phyloP scores from a whole-genome alignment of 2,113 vertebrate species.

The Oreochromis tanganicae region DNA sequence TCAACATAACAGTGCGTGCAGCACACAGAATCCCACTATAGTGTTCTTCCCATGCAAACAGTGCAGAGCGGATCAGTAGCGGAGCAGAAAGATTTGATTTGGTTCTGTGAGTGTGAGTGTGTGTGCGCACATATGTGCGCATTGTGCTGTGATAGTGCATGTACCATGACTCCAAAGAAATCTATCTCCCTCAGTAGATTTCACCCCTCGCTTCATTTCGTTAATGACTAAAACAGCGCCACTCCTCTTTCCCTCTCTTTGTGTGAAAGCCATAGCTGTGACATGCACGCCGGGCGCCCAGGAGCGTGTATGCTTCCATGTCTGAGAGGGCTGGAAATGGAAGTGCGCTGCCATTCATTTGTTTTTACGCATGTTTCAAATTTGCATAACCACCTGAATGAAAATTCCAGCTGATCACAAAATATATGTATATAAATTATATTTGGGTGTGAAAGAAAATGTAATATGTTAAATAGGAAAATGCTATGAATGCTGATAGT shows the following conservation, averaged over 20 bases:
- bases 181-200: slow-evolving; percentile 57
- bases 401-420: neutral
- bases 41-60: slow-evolving; percentile 5
- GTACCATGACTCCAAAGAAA: slow-evolving; percentile 64
- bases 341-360: neutral
- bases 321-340: neutral
- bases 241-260: neutral
- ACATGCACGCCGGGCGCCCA: neutral
- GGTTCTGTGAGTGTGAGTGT: neutral
- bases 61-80: slow-evolving; percentile 32
- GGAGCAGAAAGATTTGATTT: slow-evolving; percentile 43
- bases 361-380: neutral
- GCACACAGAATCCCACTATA: neutral
- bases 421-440: neutral
- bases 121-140: neutral
- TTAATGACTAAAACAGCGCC: slow-evolving; percentile 59
- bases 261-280: slow-evolving; percentile 17
- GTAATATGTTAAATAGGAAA: neutral
- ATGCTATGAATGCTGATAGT: neutral
- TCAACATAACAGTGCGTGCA: neutral
- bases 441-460: neutral
- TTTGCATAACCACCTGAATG: neutral
- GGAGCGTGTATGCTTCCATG: neutral
- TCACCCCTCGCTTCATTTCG: slow-evolving; percentile 66
- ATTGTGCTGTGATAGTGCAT: slow-evolving; percentile 52